phyloP scores from a whole-genome alignment of 2,888 invertebrate species.

The Trimorus sp. region DNA sequence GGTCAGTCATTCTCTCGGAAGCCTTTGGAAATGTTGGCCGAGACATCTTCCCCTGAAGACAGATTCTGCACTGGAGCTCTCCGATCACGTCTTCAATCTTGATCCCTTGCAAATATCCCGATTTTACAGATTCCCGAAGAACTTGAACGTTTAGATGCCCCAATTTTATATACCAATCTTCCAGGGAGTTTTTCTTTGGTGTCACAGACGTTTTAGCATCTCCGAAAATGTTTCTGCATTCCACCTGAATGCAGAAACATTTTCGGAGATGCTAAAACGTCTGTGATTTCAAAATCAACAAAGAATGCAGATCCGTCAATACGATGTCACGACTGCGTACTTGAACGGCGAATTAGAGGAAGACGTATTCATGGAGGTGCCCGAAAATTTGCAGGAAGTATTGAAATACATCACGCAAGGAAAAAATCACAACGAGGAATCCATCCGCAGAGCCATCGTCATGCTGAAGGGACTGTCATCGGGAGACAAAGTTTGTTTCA shows the following conservation, averaged over 20 bases:
- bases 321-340: neutral
- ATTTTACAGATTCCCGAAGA: too few species aligned
- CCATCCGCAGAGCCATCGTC: neutral
- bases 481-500: neutral
- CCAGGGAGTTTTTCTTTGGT: too few species aligned
- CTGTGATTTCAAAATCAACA: too few species aligned
- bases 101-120: too few species aligned
- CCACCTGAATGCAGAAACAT: too few species aligned
- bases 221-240: too few species aligned
- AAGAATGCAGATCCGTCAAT: neutral
- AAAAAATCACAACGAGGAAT: neutral
- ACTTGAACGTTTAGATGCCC: too few species aligned
- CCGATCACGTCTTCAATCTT: slow-evolving; percentile 9
- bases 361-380: neutral
- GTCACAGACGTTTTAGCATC: too few species aligned
- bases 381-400: neutral
- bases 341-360: neutral
- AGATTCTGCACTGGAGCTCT: slow-evolving; percentile 4
- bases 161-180: too few species aligned
- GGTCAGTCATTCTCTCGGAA: slow-evolving; percentile 1
- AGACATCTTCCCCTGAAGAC: slow-evolving; percentile 10
- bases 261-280: too few species aligned
- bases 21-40: slow-evolving; percentile 3
- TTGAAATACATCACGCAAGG: neutral
- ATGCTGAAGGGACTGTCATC: neutral